These are phyloP conservation scores for Hemithea aestivaria DNA, from an alignment of 2,888 invertebrate species.

Conservation along the genomic window DNA sequence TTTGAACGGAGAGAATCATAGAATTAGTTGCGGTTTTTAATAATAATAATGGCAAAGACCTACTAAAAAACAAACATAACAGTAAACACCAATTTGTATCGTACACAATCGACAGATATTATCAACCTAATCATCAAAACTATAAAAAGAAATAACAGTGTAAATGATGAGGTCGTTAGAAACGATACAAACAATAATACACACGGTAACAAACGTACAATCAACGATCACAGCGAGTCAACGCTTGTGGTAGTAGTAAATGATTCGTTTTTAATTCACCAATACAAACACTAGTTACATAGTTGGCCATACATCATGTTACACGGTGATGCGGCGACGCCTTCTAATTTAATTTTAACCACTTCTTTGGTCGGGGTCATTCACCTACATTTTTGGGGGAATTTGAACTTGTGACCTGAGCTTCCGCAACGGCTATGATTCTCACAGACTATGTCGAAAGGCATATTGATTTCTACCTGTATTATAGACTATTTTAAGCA, in stretches of 20 bases:
- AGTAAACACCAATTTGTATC: too few species aligned
- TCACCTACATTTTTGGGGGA: slow-evolving; percentile 41
- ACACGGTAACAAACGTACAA: slow-evolving; percentile 12
- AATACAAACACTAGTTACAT: slow-evolving; percentile 13
- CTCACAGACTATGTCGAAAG: too few species aligned
- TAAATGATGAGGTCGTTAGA: slow-evolving; percentile 11
- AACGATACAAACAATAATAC: slow-evolving; percentile 10
- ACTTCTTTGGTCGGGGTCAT: slow-evolving; percentile 32
- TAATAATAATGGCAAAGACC: too few species aligned
- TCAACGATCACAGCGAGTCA: slow-evolving; percentile 13
- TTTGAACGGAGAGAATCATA: too few species aligned
- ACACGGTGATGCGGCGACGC: slow-evolving; percentile 31
- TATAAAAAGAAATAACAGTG: slow-evolving; percentile 7
- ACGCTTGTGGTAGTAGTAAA: slow-evolving; percentile 17
- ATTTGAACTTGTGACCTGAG: slow-evolving; percentile 52
- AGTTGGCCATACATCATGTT: slow-evolving; percentile 18
- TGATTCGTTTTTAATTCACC: slow-evolving; percentile 29
- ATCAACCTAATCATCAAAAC: neutral
- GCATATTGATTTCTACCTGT: too few species aligned
- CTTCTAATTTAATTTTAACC: slow-evolving; percentile 43
- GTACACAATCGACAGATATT: too few species aligned
- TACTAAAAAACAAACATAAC: too few species aligned
- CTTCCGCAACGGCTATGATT: slow-evolving; percentile 38
- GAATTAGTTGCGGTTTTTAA: too few species aligned
- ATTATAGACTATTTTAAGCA: too few species aligned